Evolutionary conservation across 2,888 invertebrate genomes (phyloP).

Genomic region (Coelopa pilipes): DNA sequence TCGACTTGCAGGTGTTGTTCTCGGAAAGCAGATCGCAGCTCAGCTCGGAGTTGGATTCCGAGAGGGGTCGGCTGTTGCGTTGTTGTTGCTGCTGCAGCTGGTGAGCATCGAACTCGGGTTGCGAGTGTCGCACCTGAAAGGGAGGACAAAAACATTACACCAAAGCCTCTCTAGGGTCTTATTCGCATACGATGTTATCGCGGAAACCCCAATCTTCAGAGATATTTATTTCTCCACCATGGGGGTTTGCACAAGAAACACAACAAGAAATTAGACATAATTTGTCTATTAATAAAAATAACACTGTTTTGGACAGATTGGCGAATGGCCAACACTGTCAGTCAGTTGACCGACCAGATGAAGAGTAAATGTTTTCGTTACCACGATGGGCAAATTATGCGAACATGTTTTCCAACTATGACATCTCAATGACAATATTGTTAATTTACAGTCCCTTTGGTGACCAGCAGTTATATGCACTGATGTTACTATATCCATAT

Average conservation of each 20-base stretch:
- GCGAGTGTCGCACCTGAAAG: slow-evolving; percentile 71
- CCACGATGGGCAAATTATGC: not conserved
- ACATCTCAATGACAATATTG: no score
- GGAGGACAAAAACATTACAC: not conserved
- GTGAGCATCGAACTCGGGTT: slow-evolving; percentile 69
- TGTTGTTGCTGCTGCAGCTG: slow-evolving; percentile 42
- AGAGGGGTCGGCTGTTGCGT: slow-evolving; percentile 59
- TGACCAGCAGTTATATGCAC: no score
- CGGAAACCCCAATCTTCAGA: no score
- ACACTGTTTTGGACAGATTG: slow-evolving; percentile 31
- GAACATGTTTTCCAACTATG: not conserved
- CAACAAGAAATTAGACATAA: not conserved
- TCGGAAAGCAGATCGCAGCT: slow-evolving; percentile 57
- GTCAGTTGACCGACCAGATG: not conserved
- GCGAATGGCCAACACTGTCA: slow-evolving; percentile 21
- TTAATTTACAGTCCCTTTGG: no score
- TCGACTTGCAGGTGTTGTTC: slow-evolving; percentile 50
- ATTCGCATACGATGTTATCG: no score
- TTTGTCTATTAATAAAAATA: not conserved
- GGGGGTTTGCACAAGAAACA: not conserved
- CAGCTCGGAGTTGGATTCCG: slow-evolving; percentile 62
- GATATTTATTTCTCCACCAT: not conserved
- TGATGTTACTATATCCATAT: not conserved
- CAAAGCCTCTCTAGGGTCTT: not conserved
- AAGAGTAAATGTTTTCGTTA: slow-evolving; percentile 6